Percentiles rank a stretch among this genome's conserved stretches.
Conservation (phyloP, 2,797 vertebrate species). For the Thalassophryne amazonica region DNA sequence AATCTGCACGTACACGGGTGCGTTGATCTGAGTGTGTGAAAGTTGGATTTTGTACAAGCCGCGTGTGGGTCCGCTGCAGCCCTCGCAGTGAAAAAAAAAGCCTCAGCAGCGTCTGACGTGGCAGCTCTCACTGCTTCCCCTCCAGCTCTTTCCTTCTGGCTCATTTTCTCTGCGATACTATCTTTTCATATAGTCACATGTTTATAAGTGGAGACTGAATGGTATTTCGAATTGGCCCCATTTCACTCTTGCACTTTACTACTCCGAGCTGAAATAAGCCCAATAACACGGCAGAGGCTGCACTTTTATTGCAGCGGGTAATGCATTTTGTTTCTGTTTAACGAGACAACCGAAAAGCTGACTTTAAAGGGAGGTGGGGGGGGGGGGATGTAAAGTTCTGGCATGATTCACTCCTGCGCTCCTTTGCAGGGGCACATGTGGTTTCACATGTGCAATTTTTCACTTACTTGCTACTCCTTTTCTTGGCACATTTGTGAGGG, state of each 20-base stretch:
- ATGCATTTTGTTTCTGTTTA: background rate
- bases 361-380: background rate
- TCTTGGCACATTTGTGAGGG: background rate
- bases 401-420: conserved; percentile 1
- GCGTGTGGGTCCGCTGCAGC: conserved; percentile 40
- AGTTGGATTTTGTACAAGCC: conserved; percentile 8
- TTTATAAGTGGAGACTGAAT: conserved; percentile 63
- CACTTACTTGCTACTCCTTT: conserved; percentile 4
- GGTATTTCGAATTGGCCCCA: conserved; percentile 39
- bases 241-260: conserved; percentile 27
- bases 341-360: background rate
- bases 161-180: conserved; percentile 65
- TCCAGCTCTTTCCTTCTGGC: conserved; percentile 69
- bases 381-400: background rate
- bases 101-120: conserved; percentile 75
- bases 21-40: conserved; percentile 1
- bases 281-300: conserved; percentile 3
- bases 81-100: conserved; percentile 72
- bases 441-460: conserved; percentile 21
- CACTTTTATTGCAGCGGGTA: conserved; percentile 5
- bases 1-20: background rate
- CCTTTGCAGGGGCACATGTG: conserved; percentile 10
- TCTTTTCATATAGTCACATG: conserved; percentile 65
- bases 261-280: conserved; percentile 9
- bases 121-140: conserved; percentile 67